Conservation (phyloP, 1,140 invertebrate species). For the Dryas iulia region DNA sequence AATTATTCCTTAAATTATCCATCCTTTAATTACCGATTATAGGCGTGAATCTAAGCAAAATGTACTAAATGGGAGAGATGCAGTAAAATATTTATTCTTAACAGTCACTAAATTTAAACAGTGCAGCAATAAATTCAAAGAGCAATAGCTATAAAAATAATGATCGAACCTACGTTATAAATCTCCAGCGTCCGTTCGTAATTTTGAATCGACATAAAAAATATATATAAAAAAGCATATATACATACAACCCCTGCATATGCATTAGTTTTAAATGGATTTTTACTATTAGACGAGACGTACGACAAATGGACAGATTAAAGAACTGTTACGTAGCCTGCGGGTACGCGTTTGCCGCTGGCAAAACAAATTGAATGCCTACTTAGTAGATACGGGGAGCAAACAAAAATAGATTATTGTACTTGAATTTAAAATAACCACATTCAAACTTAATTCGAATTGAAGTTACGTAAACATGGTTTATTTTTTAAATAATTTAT, state of each 20-base stretch:
- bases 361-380: slow-evolving; percentile 25
- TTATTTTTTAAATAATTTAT: not conserved
- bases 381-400: slow-evolving; percentile 11
- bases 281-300: slow-evolving; percentile 59
- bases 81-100: slow-evolving; percentile 34
- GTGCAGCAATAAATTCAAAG: slow-evolving; percentile 38
- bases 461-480: not conserved
- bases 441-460: not conserved
- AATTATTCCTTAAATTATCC: too few relatives aligned
- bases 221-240: slow-evolving; percentile 48
- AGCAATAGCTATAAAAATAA: slow-evolving; percentile 44
- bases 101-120: slow-evolving; percentile 36
- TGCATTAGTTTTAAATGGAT: slow-evolving; percentile 56
- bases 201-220: slow-evolving; percentile 51
- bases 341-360: slow-evolving; percentile 45
- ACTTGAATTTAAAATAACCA: not conserved
- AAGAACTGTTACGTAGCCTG: slow-evolving; percentile 46
- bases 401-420: slow-evolving; percentile 7
- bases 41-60: too few relatives aligned
- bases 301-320: slow-evolving; percentile 66
- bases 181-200: slow-evolving; percentile 33
- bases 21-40: too few relatives aligned
- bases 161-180: slow-evolving; percentile 39
- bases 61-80: not conserved
- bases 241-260: slow-evolving; percentile 38